phyloP scores from a whole-genome alignment of 2,113 vertebrate species.

The Gasterosteus nipponicus region DNA sequence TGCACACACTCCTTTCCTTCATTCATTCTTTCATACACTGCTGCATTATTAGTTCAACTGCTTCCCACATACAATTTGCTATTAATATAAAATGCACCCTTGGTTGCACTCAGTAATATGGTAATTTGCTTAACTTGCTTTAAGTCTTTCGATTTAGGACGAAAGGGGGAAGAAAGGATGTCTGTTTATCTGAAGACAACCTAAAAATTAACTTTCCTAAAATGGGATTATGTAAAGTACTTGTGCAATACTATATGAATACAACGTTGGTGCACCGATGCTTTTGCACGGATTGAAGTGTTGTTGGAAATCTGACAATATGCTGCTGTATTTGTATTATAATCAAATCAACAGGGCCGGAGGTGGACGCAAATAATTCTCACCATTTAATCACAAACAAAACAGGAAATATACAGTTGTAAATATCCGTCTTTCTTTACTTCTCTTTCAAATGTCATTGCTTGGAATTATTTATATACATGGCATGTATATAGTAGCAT shows the following conservation, averaged over 20 bases:
- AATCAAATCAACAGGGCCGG: neutral
- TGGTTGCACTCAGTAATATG: slow-evolving; percentile 48
- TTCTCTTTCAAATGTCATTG: neutral
- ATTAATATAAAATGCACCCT: slow-evolving; percentile 68
- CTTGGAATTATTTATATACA: neutral
- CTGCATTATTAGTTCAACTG: slow-evolving; percentile 63
- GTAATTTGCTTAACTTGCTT: slow-evolving; percentile 32
- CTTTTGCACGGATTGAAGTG: neutral
- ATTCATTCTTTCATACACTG: slow-evolving; percentile 40
- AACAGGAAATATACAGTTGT: neutral
- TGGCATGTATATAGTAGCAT: too few relatives aligned
- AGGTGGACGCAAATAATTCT: too few relatives aligned
- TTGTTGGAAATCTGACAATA: neutral
- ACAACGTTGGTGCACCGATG: neutral
- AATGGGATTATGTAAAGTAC: neutral
- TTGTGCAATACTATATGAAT: neutral
- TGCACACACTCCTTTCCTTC: slow-evolving; percentile 22
- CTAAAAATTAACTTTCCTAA: neutral
- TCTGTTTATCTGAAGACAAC: slow-evolving; percentile 2
- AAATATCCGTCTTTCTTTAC: neutral
- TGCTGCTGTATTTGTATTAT: neutral
- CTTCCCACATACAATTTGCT: slow-evolving; percentile 70
- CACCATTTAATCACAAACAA: neutral
- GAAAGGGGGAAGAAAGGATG: slow-evolving; percentile 9
- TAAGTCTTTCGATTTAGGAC: slow-evolving; percentile 31